A percentile compares a stretch with the other conserved stretches of the same genome.
Evolutionary conservation across 2,888 invertebrate genomes (phyloP).

Genomic region (Empis livida): DNA sequence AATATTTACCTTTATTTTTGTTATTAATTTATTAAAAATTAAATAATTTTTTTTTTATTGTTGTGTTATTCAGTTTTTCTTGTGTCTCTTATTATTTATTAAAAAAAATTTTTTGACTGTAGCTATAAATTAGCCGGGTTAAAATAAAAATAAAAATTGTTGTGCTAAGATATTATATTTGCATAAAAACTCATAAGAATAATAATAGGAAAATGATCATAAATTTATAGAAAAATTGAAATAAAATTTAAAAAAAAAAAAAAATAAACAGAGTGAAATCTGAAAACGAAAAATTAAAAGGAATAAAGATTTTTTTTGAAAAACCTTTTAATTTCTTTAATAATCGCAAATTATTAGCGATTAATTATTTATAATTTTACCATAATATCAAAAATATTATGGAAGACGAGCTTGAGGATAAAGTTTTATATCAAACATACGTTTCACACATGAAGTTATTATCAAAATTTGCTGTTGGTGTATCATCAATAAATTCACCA

Average conservation of each 20-base stretch:
- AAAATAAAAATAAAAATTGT: too few species aligned
- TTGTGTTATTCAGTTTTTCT: too few species aligned
- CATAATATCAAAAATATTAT: slow-evolving; percentile 38
- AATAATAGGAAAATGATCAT: background rate
- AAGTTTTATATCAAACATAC: slow-evolving; percentile 77
- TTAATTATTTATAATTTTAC: background rate
- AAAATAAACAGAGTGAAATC: background rate
- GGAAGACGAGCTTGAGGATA: slow-evolving; percentile 89
- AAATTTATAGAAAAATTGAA: background rate
- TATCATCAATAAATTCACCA: slow-evolving; percentile 59
- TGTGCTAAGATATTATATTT: too few species aligned
- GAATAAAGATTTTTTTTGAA: background rate
- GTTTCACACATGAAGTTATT: slow-evolving; percentile 74
- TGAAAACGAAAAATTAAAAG: background rate
- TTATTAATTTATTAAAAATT: too few species aligned
- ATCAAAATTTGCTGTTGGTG: slow-evolving; percentile 65
- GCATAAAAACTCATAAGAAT: too few species aligned
- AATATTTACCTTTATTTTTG: too few species aligned
- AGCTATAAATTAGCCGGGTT: too few species aligned
- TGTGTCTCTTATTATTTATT: too few species aligned
- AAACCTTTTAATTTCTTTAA: too few species aligned
- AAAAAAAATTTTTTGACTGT: too few species aligned
- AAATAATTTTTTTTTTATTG: too few species aligned
- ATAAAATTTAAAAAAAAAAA: background rate
- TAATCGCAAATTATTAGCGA: background rate